phyloP scores from a whole-genome alignment of 1,140 invertebrate genomes.

The Copidosoma floridanum region DNA sequence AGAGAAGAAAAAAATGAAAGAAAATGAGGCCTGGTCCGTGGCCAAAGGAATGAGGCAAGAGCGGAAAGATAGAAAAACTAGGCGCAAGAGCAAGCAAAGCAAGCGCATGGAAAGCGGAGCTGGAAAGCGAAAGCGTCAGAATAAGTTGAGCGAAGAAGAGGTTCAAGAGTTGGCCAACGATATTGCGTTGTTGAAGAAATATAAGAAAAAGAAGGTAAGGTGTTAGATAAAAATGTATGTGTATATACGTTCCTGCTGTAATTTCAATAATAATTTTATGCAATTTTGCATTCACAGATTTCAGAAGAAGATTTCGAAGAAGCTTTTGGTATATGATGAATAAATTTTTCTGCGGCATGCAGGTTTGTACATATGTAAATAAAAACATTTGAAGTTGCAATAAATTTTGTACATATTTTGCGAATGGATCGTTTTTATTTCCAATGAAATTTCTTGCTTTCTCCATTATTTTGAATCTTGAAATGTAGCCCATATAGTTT shows the following conservation, averaged over 20 bases:
- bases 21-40: constrained; percentile 78
- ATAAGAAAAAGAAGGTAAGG: constrained; percentile 79
- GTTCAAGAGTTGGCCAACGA: constrained; percentile 82
- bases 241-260: constrained; percentile 14
- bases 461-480: too few species aligned
- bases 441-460: too few species aligned
- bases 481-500: too few species aligned
- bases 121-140: constrained; percentile 61
- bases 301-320: constrained; percentile 51
- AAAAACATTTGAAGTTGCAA: not conserved
- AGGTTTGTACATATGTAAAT: constrained; percentile 20
- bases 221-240: too few species aligned
- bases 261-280: not conserved
- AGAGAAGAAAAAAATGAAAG: constrained; percentile 61
- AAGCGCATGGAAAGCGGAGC: constrained; percentile 66
- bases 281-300: constrained; percentile 43
- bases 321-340: constrained; percentile 41
- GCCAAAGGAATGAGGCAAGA: constrained; percentile 74
- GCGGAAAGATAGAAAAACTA: constrained; percentile 61
- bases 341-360: not conserved
- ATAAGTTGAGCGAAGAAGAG: constrained; percentile 70
- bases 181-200: constrained; percentile 80
- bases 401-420: not conserved
- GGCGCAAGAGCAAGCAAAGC: constrained; percentile 65
- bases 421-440: too few species aligned